These are phyloP conservation scores for Tachypleus tridentatus DNA, from an alignment of 1,140 invertebrate genomes.

Conservation along the genomic window DNA sequence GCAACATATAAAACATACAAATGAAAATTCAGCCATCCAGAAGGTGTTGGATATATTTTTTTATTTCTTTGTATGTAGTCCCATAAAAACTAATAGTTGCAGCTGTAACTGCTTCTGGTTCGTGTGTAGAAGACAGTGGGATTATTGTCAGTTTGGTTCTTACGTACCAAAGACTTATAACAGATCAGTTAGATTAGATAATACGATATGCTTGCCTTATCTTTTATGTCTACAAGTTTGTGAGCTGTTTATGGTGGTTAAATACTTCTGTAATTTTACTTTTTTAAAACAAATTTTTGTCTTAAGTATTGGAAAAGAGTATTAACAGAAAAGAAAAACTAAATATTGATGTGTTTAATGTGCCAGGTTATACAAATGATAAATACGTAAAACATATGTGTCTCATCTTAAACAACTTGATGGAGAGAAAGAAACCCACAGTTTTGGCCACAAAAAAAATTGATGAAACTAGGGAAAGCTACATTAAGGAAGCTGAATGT, in stretches of 20 bases:
- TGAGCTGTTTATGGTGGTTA: not conserved
- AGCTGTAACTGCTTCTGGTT: too few relatives aligned
- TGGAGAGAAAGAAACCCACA: constrained; percentile 90
- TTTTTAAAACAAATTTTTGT: constrained; percentile 2
- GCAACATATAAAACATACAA: too few relatives aligned
- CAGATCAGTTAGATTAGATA: too few relatives aligned
- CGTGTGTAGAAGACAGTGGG: too few relatives aligned
- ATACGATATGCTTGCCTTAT: too few relatives aligned
- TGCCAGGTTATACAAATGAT: constrained; percentile 67
- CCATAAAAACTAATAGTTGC: too few relatives aligned
- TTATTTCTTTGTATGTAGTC: too few relatives aligned
- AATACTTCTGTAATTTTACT: constrained; percentile 7
- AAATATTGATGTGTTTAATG: constrained; percentile 84
- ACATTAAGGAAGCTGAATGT: constrained; percentile 77
- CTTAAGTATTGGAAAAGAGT: constrained; percentile 69
- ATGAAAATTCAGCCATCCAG: too few relatives aligned
- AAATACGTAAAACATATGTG: constrained; percentile 66
- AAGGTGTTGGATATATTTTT: too few relatives aligned
- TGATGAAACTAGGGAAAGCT: constrained; percentile 78
- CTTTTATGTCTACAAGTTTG: too few relatives aligned
- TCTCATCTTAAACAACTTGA: constrained; percentile 60
- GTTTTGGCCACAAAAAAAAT: constrained; percentile 93
- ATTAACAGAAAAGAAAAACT: constrained; percentile 88
- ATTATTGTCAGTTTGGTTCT: too few relatives aligned
- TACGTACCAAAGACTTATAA: too few relatives aligned